Base-by-base conservation (phyloP, 2,113 vertebrate genomes). In the Lagopus leucura region DNA sequence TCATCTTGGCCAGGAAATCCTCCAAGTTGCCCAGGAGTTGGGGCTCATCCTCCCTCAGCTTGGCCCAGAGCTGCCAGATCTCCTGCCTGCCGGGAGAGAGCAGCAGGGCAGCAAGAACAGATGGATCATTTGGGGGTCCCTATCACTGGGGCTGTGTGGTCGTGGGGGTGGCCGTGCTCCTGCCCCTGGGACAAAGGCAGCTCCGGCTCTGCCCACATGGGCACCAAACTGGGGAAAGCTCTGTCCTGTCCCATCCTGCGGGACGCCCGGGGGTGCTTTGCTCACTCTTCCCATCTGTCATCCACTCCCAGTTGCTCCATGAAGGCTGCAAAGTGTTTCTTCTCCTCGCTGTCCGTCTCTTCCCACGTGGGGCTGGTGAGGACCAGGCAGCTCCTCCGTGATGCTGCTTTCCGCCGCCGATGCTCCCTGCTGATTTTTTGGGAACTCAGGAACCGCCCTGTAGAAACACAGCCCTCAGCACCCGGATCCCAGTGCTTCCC, bases 51-150 rank as follows among this genome's bases (percentile, higher is more conserved):
- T 96, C 94, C 48, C 89, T 81, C 48, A 98, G 97, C 50, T 96
- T 96, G 66, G 79, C n/a, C 98, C 98, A 98, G 5, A 98, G 96
- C 81, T 97, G 96, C 98, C 98, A 97, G 69, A 98, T 85, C 93
- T 98, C 97, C 7, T 97, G 88, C 30, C 98, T 98, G 82, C 69
- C 43, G 27, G 42, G 71, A 73, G 7, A 36, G 47, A 5, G 36
- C 34, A 5, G 19, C 14, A 15, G n/a, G 11, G 18, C 30, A 30
- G 8, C 28, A 14, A n/a, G 32, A 20, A n/a, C n/a, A n/a, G 25
- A 6, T 10, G 54, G 54, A 32, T 18, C 54, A 21, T 7, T 8
- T 12, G 30, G 47, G n/a, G 42, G 10, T 6, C 47, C 42, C 2
- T 30, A 36, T 13, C 36, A 0, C 11, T 13, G 1, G 7, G 45